A percentile compares a stretch with the other conserved stretches of the same genome.
These are phyloP conservation scores for Aegotheles bennettii DNA, from an alignment of 2,113 vertebrate genomes.

Conservation along the genomic window DNA sequence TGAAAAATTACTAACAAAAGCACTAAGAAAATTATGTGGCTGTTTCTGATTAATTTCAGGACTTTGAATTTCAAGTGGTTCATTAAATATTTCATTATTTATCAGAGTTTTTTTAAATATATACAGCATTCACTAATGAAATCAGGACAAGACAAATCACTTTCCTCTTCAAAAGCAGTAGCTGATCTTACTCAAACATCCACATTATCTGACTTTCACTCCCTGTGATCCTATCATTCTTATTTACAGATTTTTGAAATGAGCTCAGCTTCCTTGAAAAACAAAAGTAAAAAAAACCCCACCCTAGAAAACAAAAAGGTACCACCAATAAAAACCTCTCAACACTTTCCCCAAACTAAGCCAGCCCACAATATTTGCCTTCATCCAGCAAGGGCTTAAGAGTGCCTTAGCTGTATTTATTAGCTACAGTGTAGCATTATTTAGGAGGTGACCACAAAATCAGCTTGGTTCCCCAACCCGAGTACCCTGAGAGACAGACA, in stretches of 20 bases:
- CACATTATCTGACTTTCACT: not conserved
- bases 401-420: not conserved
- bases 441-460: not conserved
- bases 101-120: not conserved
- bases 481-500: accelerated
- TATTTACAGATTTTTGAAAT: not conserved
- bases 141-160: not conserved
- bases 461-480: not conserved
- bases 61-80: not conserved
- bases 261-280: not conserved
- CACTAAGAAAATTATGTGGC: not conserved
- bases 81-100: constrained; percentile 17
- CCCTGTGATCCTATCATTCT: not conserved
- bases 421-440: not conserved
- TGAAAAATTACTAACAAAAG: not conserved
- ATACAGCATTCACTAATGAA: not conserved
- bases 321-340: not conserved
- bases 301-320: not conserved
- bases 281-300: not conserved
- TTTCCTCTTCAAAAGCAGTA: not conserved
- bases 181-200: not conserved
- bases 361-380: not conserved
- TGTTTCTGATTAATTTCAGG: not conserved
- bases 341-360: not conserved
- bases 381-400: not conserved